Evolutionary conservation across 2,113 vertebrate species (phyloP).

Genomic region (Trichomycterus rosablanca): DNA sequence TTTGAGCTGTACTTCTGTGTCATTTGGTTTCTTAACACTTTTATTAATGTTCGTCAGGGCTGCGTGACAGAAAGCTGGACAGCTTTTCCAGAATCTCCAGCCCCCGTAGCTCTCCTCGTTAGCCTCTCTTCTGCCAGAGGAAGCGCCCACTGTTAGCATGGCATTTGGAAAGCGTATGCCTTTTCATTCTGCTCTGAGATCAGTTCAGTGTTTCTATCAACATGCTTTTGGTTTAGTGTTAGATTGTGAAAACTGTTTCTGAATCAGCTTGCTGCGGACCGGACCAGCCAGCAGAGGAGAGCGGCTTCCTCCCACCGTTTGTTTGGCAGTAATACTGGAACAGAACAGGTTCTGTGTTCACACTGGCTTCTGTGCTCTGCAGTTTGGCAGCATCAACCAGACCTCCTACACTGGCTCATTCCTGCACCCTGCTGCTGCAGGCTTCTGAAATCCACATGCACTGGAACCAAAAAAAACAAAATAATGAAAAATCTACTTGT

Average conservation of each 20-base stretch:
- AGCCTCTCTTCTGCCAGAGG: constrained; percentile 17
- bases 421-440: background rate
- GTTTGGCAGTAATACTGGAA: background rate
- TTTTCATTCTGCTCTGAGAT: background rate
- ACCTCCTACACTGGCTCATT: constrained; percentile 4
- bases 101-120: background rate
- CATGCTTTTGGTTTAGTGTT: background rate
- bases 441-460: background rate
- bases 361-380: constrained; percentile 1
- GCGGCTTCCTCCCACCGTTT: background rate
- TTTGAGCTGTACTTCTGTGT: too few relatives aligned
- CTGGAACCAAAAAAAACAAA: background rate
- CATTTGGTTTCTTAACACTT: background rate
- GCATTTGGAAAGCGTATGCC: background rate
- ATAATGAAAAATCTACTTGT: background rate
- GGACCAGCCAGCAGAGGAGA: background rate
- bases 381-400: background rate
- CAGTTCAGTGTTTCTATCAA: background rate
- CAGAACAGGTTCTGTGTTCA: constrained; percentile 10
- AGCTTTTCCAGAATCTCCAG: constrained; percentile 8
- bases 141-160: constrained; percentile 16
- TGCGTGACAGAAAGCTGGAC: constrained; percentile 11
- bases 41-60: constrained; percentile 8
- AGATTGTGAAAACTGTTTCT: background rate
- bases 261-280: constrained; percentile 10